Percentiles rank a stretch among this genome's conserved stretches.
phyloP scores from a whole-genome alignment of 2,113 vertebrate genomes.

The Nyctereutes procyonoides region DNA sequence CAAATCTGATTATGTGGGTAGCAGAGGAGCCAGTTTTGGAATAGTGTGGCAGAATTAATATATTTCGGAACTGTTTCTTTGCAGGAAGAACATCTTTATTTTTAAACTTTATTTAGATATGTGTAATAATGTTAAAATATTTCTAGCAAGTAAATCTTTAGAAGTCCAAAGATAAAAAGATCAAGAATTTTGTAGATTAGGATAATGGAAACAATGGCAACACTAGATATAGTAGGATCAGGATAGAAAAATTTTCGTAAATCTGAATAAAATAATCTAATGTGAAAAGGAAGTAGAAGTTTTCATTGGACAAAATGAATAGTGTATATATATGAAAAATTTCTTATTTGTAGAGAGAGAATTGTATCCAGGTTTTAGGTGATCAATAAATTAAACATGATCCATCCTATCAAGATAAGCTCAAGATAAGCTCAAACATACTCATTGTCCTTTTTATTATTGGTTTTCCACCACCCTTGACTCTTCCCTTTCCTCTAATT shows the following conservation, averaged over 20 bases:
- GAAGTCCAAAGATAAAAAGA: background rate
- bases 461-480: slow-evolving; percentile 4
- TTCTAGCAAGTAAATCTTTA: background rate
- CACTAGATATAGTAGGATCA: background rate
- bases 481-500: background rate
- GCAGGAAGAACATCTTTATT: background rate
- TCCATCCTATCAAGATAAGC: background rate
- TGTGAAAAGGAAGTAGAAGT: background rate
- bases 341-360: background rate
- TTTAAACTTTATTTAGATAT: background rate
- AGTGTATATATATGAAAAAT: background rate
- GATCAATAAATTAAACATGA: background rate
- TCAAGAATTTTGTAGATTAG: background rate
- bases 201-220: background rate
- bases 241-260: background rate
- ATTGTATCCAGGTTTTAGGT: background rate
- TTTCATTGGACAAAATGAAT: background rate
- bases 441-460: background rate
- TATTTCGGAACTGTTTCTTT: slow-evolving; percentile 33
- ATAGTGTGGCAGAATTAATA: background rate
- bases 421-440: background rate
- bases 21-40: background rate
- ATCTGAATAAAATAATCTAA: background rate
- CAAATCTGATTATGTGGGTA: background rate
- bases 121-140: background rate